These are phyloP conservation scores for Synodontis membranacea DNA, from an alignment of 2,113 vertebrate species.

Conservation along the genomic window DNA sequence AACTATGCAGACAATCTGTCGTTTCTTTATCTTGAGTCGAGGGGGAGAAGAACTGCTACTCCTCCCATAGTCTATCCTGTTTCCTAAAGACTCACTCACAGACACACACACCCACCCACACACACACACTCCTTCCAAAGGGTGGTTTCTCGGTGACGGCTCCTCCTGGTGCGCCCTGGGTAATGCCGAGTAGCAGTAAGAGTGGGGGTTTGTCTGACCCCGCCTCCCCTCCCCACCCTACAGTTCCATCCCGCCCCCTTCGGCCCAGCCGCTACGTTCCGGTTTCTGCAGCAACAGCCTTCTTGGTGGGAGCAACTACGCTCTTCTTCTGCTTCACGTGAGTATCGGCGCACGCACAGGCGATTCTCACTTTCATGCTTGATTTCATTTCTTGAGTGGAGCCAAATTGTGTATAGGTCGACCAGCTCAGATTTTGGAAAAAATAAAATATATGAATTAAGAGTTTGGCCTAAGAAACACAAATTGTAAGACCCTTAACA, in stretches of 20 bases:
- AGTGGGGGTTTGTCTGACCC: slow-evolving; percentile 71
- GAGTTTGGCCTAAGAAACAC: background rate
- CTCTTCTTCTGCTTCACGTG: slow-evolving; percentile 99
- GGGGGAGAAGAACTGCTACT: slow-evolving; percentile 16
- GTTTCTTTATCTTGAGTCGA: slow-evolving; percentile 16
- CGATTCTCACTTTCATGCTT: background rate
- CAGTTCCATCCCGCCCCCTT: slow-evolving; percentile 73
- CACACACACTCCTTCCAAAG: slow-evolving; percentile 4
- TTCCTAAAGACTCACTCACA: background rate
- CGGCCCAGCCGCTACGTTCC: slow-evolving; percentile 94
- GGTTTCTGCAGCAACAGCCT: slow-evolving; percentile 91
- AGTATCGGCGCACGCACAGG: slow-evolving; percentile 67
- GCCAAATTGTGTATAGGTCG: background rate
- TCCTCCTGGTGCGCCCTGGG: slow-evolving; percentile 47
- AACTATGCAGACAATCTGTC: slow-evolving; percentile 41
- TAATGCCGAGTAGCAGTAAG: slow-evolving; percentile 74
- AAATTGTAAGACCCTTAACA: background rate
- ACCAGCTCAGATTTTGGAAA: background rate
- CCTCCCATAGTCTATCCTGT: slow-evolving; percentile 27
- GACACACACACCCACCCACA: background rate
- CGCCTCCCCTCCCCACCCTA: slow-evolving; percentile 70
- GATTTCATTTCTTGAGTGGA: background rate
- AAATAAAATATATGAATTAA: background rate
- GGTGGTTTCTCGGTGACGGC: slow-evolving; percentile 25
- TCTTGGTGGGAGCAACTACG: slow-evolving; percentile 94